phyloP scores from a whole-genome alignment of 2,113 vertebrate species.

The Sclerurus mexicanus region DNA sequence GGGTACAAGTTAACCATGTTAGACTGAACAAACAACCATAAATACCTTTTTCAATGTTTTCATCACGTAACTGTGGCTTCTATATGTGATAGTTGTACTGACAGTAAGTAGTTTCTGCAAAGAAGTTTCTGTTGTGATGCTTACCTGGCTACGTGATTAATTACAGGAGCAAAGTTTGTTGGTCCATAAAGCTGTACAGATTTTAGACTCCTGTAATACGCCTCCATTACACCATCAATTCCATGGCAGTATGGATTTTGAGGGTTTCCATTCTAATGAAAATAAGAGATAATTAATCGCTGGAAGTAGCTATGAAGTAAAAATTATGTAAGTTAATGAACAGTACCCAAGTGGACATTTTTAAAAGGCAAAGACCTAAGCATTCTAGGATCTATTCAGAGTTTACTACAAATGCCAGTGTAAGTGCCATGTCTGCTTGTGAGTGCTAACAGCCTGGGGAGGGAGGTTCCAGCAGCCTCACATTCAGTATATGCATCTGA shows the following conservation, averaged over 20 bases:
- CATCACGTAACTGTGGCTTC: not conserved
- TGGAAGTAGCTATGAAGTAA: not conserved
- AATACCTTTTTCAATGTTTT: not conserved
- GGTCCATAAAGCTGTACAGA: slow-evolving; percentile 93
- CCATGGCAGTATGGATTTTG: slow-evolving; percentile 94
- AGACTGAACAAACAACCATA: not conserved
- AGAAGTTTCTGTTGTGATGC: not conserved
- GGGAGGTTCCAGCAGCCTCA: not conserved
- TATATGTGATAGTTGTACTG: not conserved
- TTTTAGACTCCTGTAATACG: slow-evolving; percentile 93
- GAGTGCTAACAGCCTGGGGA: not conserved
- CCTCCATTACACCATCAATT: slow-evolving; percentile 95
- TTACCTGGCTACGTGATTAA: slow-evolving; percentile 97
- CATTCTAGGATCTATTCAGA: not conserved
- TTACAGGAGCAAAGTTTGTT: slow-evolving; percentile 96
- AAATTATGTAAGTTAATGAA: not conserved
- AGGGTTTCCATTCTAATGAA: slow-evolving; percentile 90
- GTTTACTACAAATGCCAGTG: not conserved
- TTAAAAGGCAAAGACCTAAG: not conserved
- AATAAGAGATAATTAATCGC: not conserved
- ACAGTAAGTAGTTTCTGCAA: not conserved
- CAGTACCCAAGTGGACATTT: not conserved
- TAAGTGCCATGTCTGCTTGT: not conserved
- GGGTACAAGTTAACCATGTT: not conserved
- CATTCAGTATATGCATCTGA: not conserved